Evolutionary conservation across 2,797 vertebrate genomes (phyloP).

Genomic region (Peromyscus attwateri): DNA sequence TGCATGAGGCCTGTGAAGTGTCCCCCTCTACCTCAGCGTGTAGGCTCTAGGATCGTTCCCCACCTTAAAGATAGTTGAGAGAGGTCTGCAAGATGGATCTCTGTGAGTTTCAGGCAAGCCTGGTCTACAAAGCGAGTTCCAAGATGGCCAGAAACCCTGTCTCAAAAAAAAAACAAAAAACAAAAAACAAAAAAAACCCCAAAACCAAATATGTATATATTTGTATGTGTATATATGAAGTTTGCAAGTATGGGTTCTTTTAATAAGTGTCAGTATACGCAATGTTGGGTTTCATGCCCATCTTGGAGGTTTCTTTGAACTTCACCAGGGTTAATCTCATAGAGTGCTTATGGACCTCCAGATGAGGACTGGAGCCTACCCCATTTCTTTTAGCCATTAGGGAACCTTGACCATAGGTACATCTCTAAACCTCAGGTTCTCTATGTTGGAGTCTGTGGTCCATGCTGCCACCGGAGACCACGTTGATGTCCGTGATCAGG

Average conservation of each 20-base stretch:
- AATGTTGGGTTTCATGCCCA: not conserved
- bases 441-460: not conserved
- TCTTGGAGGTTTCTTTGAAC: slow-evolving; percentile 19
- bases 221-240: not conserved
- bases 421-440: not conserved
- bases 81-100: not conserved
- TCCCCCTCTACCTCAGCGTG: not conserved
- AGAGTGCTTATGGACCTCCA: not conserved
- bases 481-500: not conserved
- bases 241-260: not conserved
- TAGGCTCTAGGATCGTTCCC: not conserved
- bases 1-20: not conserved
- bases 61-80: not conserved
- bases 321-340: not conserved
- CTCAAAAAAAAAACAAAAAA: not conserved
- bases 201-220: not conserved
- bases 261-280: not conserved
- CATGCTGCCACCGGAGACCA: not conserved
- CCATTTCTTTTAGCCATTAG: not conserved
- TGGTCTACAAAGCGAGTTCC: not conserved
- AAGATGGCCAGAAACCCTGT: not conserved
- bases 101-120: not conserved
- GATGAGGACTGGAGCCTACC: not conserved
- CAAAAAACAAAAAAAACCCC: no score
- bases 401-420: not conserved